Evolutionary conservation across 1,140 invertebrate genomes (phyloP), one percentile per base, ranked within the genome.

Genomic region (Penaeus vannamei): DNA sequence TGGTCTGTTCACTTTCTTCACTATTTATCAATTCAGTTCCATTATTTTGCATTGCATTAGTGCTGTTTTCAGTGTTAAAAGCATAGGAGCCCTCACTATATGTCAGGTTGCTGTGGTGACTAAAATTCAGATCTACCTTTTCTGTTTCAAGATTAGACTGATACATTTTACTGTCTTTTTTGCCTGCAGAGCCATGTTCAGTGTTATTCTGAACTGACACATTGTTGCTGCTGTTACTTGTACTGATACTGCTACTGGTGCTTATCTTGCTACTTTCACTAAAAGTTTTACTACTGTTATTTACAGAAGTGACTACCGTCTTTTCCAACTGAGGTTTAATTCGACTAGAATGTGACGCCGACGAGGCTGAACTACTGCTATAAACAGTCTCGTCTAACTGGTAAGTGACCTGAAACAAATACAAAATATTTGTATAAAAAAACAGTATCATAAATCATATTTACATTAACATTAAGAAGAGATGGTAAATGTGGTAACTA

Each of bases 261-360:
- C 26, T 81, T 23, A 22, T 53, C 59, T 36, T 86, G 60, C n/a
- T 61, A n/a, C 60, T 86, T 42, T 46, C 4, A n/a, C 76, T 79
- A 80, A 64, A 46, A 22, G 23, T 46, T 62, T 26, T 46, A 23
- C 29, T 85, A n/a, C 36, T 69, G 79, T 36, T 64, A 62, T 64
- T 64, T 80, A 81, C 77, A 81, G 82, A 79, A 76, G 46, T 12
- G 36, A 62, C 46, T 61, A 62, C 69, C 53, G 82, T 83, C 66
- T 89, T 79, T 66, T 84, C 83, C 87, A 80, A 62, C 29, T 84
- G 87, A 84, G 66, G 87, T 77, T 36, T 85, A 60, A 32, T 59
- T n/a, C 53, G 87, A 89, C 87, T 89, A 89, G 87, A 89, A 80
- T 87, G 86, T 69, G 69, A 84, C 36, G 66, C 26, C 60, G 87